Evolutionary conservation across 2,797 vertebrate genomes (phyloP), one percentile per base, ranked within the genome.

Genomic region (Crax fasciolata): DNA sequence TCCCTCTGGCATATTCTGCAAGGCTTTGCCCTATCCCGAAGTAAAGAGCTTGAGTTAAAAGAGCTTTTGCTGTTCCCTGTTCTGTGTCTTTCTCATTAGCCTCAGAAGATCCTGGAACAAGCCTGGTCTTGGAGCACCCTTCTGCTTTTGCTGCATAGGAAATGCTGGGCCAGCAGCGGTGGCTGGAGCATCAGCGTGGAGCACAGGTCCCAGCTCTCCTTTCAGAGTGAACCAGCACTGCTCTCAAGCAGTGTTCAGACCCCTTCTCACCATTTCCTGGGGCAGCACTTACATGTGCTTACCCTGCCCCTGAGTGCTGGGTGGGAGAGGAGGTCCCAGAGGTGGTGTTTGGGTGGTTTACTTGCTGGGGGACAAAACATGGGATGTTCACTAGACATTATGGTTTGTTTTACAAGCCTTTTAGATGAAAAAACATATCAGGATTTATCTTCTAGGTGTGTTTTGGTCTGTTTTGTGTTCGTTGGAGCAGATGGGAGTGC

Each of bases 81-180:
- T 14, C 0, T 39, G 3, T 51, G 73, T 81, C 91, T 78, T 94
- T 84, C 66, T 84, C 83, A 91, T 94, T 62, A 88, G 43, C 59
- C 59, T 78, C 66, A 66, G 55, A 94, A 95, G 94, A 91, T 94
- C 84, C 51, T 7, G 15, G 59, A 86, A 76, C 90, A 94, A 95
- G 91, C 83, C 95, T 6, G 17, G 74, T 95, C 94, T 94, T 91
- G 83, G 94, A 95, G 44, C 0, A 1, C 59, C 95, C 80, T 88
- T 94, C 93, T 78, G 19, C 85, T 90, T 95, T 43, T 18, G 75
- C 84, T 94, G 78, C 80, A 32, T 90, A 70, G 59, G 52, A 83
- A 88, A 63, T 15, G 63, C 48, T 35, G 84, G 72, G 72, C 57
- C 1, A 3, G 90, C 84, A 84, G 87, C 79, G 87, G 61, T 41